These are phyloP conservation scores for Amphipoea lucens DNA, from an alignment of 2,888 invertebrate genomes.

Conservation along the genomic window DNA sequence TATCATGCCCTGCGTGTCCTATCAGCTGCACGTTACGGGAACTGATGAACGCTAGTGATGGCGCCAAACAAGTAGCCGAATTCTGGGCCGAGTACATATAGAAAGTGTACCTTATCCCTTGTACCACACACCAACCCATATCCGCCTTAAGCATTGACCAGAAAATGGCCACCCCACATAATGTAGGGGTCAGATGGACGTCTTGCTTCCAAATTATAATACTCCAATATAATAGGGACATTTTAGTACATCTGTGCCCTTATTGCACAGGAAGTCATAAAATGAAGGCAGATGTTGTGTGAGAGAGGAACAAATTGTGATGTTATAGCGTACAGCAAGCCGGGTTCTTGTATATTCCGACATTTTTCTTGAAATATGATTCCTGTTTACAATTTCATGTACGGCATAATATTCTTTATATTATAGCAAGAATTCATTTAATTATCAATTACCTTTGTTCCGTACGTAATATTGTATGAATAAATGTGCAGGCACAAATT, in stretches of 20 bases:
- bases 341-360: too few relatives aligned
- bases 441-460: not conserved
- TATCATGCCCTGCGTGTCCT: too few relatives aligned
- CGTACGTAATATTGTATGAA: not conserved
- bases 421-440: not conserved
- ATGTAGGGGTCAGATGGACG: conserved; percentile 51
- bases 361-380: too few relatives aligned
- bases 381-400: not conserved
- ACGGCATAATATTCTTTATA: not conserved
- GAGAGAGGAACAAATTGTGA: not conserved
- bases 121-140: conserved; percentile 40
- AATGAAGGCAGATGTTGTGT: conserved; percentile 16
- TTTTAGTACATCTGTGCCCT: conserved; percentile 53
- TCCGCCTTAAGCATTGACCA: conserved; percentile 57
- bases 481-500: not conserved
- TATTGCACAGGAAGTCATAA: conserved; percentile 39
- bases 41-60: too few relatives aligned
- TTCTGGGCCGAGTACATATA: too few relatives aligned
- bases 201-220: conserved; percentile 59
- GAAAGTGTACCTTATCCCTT: not conserved
- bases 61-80: too few relatives aligned
- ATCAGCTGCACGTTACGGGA: too few relatives aligned
- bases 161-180: conserved; percentile 61
- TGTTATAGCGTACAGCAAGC: not conserved
- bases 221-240: conserved; percentile 27